Evolutionary conservation across 2,113 vertebrate genomes (phyloP).

Genomic region (Hystrix cristata): DNA sequence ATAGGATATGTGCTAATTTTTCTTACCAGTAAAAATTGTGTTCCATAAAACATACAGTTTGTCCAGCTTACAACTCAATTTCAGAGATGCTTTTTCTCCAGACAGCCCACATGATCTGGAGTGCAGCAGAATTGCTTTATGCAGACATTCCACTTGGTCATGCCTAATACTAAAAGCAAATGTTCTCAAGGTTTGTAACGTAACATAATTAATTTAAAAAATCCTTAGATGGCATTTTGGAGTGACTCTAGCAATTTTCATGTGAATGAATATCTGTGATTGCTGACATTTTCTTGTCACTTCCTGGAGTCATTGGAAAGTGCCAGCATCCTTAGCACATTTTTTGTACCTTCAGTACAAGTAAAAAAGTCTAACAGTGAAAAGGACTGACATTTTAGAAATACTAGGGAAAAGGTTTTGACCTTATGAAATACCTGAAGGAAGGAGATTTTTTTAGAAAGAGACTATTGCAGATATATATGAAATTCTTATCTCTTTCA

Average conservation of each 20-base stretch:
- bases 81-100: neutral
- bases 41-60: neutral
- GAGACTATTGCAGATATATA: neutral
- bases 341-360: neutral
- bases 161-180: neutral
- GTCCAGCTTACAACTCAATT: neutral
- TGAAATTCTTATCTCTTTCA: neutral
- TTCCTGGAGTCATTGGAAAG: neutral
- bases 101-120: neutral
- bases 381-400: neutral
- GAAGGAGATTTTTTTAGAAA: neutral
- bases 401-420: neutral
- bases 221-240: neutral
- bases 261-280: neutral
- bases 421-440: neutral
- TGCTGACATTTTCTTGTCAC: neutral
- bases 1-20: neutral
- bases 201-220: neutral
- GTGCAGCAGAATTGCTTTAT: neutral
- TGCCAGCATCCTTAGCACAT: neutral
- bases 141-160: neutral
- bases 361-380: neutral
- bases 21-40: neutral
- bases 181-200: neutral
- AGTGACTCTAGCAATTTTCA: neutral